phyloP scores from a whole-genome alignment of 2,113 vertebrate species.

The Glaucomys volans region DNA sequence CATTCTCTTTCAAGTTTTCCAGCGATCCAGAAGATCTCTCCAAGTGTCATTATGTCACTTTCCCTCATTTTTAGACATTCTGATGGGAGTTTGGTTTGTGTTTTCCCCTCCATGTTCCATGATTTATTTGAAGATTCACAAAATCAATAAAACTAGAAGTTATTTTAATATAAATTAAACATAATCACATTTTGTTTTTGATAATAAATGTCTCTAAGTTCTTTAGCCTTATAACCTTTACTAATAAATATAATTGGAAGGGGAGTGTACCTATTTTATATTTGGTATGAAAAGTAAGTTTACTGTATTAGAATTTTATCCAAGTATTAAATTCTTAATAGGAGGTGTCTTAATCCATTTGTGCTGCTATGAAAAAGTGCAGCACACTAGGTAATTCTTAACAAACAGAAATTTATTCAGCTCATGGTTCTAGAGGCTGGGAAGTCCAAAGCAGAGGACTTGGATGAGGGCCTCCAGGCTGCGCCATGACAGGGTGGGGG shows the following conservation, averaged over 20 bases:
- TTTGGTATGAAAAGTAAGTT: not conserved
- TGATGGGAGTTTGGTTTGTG: not conserved
- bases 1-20: not conserved
- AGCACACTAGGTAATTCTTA: not conserved
- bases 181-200: not conserved
- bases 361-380: not conserved
- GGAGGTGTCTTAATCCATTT: not conserved
- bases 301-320: not conserved
- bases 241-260: not conserved
- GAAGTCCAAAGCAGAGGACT: not conserved
- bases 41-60: not conserved
- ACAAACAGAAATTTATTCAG: not conserved
- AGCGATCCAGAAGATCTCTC: not conserved
- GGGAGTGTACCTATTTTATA: not conserved
- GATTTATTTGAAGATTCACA: not conserved
- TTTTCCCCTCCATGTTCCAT: not conserved
- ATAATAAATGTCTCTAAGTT: not conserved
- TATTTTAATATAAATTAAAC: not conserved
- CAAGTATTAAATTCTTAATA: conserved; percentile 17
- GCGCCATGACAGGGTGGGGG: not conserved
- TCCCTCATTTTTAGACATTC: not conserved
- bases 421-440: not conserved
- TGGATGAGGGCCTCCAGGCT: not conserved
- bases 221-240: not conserved
- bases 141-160: not conserved